Evolutionary conservation across 2,888 invertebrate species (phyloP), one percentile per base, ranked within the genome.

Genomic region (Lymantria monacha): DNA sequence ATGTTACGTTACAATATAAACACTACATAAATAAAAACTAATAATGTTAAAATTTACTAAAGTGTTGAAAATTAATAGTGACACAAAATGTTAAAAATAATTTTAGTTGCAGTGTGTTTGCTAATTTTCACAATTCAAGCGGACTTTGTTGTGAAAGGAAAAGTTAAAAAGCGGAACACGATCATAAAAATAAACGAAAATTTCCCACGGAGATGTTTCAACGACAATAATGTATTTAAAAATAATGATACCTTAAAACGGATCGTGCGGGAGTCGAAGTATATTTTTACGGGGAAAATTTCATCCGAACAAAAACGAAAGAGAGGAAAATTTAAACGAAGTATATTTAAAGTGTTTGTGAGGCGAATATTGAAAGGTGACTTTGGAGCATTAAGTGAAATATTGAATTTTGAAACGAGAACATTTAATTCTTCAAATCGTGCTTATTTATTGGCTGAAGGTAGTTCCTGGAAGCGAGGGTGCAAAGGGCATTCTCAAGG

Each of bases 211-310:
- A 70, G 74, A 68, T 90, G 90, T 70, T 81, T 77, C 66, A 74
- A 81, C 61, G 85, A 87, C 68, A 80, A 77, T 73, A 79, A 86
- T 59, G 73, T 87, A 72, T 85, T 88, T 76, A 83, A 82, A 79
- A 84, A 86, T 79, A 83, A 84, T 77, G 81, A 82, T 62, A 79
- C 83, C 57, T 74, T 90, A 63, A 79, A 74, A 68, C 80, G 79
- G 61, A 76, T 87, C 65, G 87, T 89, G 67, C 69, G 74, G 53
- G 72, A 80, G 50, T 89, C 92, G 30, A 85, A 86, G 70, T 90
- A 84, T 66, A 88, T 92, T 79, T 91, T 92, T 66, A 91, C 91
- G 22, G 92, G 91, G 47, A 92, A 92, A 87, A 88, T 92, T 69
- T 85, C 87, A 43, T 81, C 80, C 65, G 81, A 84, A 53, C 76